A percentile compares a stretch with the other conserved stretches of the same genome.
Evolutionary conservation across 2,797 vertebrate species (phyloP).

Genomic region (Hemitrygon akajei): DNA sequence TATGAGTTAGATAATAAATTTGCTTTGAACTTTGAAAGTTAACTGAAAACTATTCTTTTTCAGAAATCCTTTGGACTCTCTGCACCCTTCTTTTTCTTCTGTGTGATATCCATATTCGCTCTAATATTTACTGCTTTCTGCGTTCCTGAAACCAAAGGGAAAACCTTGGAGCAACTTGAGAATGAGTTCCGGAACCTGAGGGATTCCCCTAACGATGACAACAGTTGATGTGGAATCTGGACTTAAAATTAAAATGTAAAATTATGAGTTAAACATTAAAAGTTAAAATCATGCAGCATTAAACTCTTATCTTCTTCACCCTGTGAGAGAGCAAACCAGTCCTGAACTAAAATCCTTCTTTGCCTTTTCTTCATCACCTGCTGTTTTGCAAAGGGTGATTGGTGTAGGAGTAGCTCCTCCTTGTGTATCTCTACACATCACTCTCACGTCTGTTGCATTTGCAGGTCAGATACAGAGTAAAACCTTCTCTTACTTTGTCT

Average conservation of each 20-base stretch:
- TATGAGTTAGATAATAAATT: too few species aligned
- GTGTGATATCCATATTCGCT: slow-evolving; percentile 63
- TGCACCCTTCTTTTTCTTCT: slow-evolving; percentile 77
- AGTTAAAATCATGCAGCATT: too few species aligned
- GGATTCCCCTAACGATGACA: slow-evolving; percentile 51
- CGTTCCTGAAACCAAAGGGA: slow-evolving; percentile 82
- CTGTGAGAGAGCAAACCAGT: neutral
- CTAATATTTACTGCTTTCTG: slow-evolving; percentile 76
- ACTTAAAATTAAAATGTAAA: too few species aligned
- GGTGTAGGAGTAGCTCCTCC: neutral
- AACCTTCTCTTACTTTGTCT: neutral
- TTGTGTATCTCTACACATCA: too few species aligned
- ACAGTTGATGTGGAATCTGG: neutral
- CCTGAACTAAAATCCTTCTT: neutral
- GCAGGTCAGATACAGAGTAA: neutral
- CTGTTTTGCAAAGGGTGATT: neutral
- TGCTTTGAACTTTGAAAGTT: too few species aligned
- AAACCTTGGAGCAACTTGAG: slow-evolving; percentile 87
- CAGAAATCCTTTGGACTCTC: slow-evolving; percentile 67
- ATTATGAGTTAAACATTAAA: too few species aligned
- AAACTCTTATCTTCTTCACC: neutral
- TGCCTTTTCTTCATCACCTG: neutral
- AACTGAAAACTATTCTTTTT: neutral
- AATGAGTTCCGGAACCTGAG: slow-evolving; percentile 74
- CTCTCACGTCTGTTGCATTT: too few species aligned